Conservation (phyloP, 2,888 invertebrate genomes). For the Celastrina argiolus region DNA sequence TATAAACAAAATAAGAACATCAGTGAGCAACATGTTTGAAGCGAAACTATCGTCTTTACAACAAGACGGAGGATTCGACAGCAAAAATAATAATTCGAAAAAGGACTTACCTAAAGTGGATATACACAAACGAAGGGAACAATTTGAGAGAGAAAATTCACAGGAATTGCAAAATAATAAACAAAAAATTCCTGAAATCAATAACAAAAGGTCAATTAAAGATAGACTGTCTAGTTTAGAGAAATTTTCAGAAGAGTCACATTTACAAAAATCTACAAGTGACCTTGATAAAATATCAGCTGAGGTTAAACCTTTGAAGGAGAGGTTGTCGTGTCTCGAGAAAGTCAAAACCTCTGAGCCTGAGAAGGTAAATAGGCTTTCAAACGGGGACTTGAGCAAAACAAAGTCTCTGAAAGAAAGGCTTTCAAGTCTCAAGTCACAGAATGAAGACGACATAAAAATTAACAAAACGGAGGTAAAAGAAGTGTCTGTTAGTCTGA, state of each 20-base stretch:
- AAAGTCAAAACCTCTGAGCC: conserved; percentile 72
- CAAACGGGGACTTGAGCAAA: conserved; percentile 65
- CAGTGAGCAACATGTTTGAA: conserved; percentile 79
- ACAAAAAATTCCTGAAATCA: conserved; percentile 79
- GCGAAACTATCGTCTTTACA: conserved; percentile 80
- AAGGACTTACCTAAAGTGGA: conserved; percentile 87
- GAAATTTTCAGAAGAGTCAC: conserved; percentile 78
- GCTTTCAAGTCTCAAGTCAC: conserved; percentile 65
- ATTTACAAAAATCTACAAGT: conserved; percentile 63
- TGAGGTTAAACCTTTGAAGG: conserved; percentile 81
- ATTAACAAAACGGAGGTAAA: conserved; percentile 61
- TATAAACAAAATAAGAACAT: conserved; percentile 68
- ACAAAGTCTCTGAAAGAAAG: conserved; percentile 70
- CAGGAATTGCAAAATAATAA: conserved; percentile 70
- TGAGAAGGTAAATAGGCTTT: conserved; percentile 65
- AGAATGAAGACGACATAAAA: conserved; percentile 65
- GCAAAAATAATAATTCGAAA: conserved; percentile 67
- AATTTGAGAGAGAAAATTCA: conserved; percentile 85
- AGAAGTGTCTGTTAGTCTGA: conserved; percentile 72
- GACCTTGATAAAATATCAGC: conserved; percentile 73
- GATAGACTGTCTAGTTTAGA: conserved; percentile 84
- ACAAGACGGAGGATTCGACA: conserved; percentile 63
- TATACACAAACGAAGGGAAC: conserved; percentile 87
- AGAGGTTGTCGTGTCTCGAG: conserved; percentile 80
- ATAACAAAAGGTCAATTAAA: conserved; percentile 83